Base-by-base conservation (phyloP, 2,888 invertebrate genomes). In the Morinoia aosen region DNA sequence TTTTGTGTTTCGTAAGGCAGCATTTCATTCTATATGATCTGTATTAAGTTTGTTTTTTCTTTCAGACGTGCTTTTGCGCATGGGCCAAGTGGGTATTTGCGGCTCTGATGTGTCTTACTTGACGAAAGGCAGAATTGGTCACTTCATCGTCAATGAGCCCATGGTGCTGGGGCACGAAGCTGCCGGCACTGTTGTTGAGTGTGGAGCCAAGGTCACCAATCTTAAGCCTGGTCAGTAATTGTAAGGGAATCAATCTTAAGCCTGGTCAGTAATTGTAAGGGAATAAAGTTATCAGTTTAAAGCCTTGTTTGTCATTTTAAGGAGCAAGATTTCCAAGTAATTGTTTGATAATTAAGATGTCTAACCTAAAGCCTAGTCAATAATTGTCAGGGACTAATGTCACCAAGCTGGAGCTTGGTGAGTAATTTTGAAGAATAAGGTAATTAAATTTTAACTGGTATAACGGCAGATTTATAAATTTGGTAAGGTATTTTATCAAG, bases 111-210 rank as follows among this genome's bases (percentile, higher is more conserved):
- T 99, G 11, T 99, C 99, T 97, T 99, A 99, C 97, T 98, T 99
- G 97, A 98, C 98, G 76, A 97, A 98, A 96, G 99, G 99, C 19
- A 97, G 98, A 40, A 99, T 99, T 97, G 99, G 99, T 0, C 98
- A 98, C 97, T 99, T 99, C 97, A 97, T 99, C 61, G 98, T 99
- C 0, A 98, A 98, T 96, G 98, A 98, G 95, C 99, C 99, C 16
- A 99, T 99, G 99, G 98, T 99, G 61, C 98, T 99, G 97, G 99
- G 99, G 0, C 99, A 99, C 97, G 99, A 99, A 97, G 98, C 99
- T 0, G 97, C 97, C 95, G 99, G 98, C 33, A 98, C 98, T 48
- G 98, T 99, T 0, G 98, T 98, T 0, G 98, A 98, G 97, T 98
- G 98, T 96, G 98, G 98, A 93, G 98, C 97, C 64, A 97, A 97